A percentile compares a stretch with the other conserved stretches of the same genome.
Conservation (phyloP, 2,888 invertebrate genomes). For the Pedicia rivosa region DNA sequence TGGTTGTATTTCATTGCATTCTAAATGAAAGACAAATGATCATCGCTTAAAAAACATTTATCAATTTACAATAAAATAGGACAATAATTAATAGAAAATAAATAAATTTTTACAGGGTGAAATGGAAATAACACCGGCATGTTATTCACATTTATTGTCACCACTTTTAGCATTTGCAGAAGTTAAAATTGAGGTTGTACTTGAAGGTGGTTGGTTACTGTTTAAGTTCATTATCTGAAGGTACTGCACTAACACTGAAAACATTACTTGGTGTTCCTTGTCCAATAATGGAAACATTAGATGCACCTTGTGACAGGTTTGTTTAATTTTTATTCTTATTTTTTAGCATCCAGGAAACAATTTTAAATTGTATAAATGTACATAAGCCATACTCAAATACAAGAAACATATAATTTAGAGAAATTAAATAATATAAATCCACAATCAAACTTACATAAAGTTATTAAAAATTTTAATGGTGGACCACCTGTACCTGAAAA, state of each 20-base stretch:
- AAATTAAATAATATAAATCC: slow-evolving; percentile 25
- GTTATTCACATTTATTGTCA: slow-evolving; percentile 67
- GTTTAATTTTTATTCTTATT: neutral
- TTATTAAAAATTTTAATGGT: slow-evolving; percentile 41
- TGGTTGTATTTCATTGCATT: too few relatives aligned
- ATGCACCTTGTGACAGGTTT: slow-evolving; percentile 18
- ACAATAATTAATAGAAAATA: too few relatives aligned
- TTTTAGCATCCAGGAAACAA: slow-evolving; percentile 50
- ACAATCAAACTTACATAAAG: slow-evolving; percentile 32
- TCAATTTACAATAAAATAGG: too few relatives aligned
- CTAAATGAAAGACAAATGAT: too few relatives aligned
- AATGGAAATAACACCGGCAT: slow-evolving; percentile 80
- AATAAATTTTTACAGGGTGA: slow-evolving; percentile 68
- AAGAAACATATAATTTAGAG: slow-evolving; percentile 39
- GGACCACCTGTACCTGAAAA: slow-evolving; percentile 40
- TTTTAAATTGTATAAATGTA: slow-evolving; percentile 62
- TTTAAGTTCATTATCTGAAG: slow-evolving; percentile 69
- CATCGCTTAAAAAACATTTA: too few relatives aligned
- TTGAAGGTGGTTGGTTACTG: slow-evolving; percentile 97
- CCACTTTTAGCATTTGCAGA: slow-evolving; percentile 56
- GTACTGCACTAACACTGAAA: slow-evolving; percentile 67
- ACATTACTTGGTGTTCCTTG: slow-evolving; percentile 70
- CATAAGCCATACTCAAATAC: slow-evolving; percentile 49
- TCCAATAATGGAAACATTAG: slow-evolving; percentile 33
- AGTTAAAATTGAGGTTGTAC: slow-evolving; percentile 60